Evolutionary conservation across 2,888 invertebrate genomes (phyloP).

Genomic region (Timema cristinae): DNA sequence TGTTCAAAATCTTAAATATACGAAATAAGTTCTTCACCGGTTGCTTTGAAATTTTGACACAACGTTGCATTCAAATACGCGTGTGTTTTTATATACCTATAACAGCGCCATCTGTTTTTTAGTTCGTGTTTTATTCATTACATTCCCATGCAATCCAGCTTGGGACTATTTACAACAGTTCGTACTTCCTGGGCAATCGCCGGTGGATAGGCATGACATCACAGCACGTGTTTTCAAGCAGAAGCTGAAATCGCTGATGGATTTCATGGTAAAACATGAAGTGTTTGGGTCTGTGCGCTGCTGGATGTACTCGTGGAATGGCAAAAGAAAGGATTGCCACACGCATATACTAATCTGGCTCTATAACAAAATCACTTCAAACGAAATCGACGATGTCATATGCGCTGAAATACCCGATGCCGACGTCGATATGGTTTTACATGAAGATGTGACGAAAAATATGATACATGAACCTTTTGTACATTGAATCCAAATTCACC

Average conservation of each 20-base stretch:
- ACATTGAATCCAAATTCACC: constrained; percentile 30
- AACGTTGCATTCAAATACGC: not conserved
- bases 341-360: constrained; percentile 31
- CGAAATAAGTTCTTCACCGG: constrained; percentile 18
- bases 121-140: too few relatives aligned
- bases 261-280: constrained; percentile 19
- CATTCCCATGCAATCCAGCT: not conserved
- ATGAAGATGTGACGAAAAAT: constrained; percentile 30
- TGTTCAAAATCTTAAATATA: constrained; percentile 14
- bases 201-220: too few relatives aligned
- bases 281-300: constrained; percentile 24
- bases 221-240: not conserved
- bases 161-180: too few relatives aligned
- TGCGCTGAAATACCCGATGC: constrained; percentile 36
- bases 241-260: constrained; percentile 17
- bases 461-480: constrained; percentile 37
- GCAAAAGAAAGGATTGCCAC: constrained; percentile 40
- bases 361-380: constrained; percentile 20
- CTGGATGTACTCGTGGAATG: constrained; percentile 26
- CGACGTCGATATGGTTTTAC: constrained; percentile 30
- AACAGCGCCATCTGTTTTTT: too few relatives aligned
- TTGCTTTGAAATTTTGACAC: constrained; percentile 18
- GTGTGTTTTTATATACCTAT: too few relatives aligned
- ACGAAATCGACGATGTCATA: constrained; percentile 36
- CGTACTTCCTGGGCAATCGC: too few relatives aligned